Conservation (phyloP, 2,797 vertebrate genomes). For the Pseudotriccus pelzelni region DNA sequence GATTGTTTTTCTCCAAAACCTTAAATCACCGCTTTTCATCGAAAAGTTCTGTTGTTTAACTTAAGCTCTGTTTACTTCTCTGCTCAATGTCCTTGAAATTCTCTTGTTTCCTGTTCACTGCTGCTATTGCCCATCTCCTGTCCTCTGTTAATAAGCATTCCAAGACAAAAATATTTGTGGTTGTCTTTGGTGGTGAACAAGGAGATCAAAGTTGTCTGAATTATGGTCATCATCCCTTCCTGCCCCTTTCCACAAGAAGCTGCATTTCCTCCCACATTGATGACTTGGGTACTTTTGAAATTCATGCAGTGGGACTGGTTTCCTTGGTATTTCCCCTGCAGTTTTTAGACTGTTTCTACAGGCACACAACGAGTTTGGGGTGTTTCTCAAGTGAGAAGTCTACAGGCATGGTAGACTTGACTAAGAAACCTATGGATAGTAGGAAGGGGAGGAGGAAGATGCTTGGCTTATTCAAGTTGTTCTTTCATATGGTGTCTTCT, state of each 20-base stretch:
- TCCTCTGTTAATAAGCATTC: not conserved
- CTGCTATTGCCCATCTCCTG: not conserved
- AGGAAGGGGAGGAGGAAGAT: not conserved
- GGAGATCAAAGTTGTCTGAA: not conserved
- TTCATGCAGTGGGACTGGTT: not conserved
- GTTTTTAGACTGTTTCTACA: not conserved
- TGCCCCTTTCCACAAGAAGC: not conserved
- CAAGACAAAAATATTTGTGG: not conserved
- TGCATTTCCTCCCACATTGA: not conserved
- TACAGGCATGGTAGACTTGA: not conserved
- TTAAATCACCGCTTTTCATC: not conserved
- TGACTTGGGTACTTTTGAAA: not conserved
- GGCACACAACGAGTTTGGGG: not conserved
- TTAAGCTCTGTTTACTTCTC: not conserved
- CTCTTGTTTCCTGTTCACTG: not conserved
- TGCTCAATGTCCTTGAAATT: not conserved
- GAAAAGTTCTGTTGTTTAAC: not conserved
- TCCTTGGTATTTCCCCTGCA: not conserved
- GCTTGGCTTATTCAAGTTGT: not conserved
- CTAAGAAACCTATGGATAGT: not conserved
- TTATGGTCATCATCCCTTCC: not conserved
- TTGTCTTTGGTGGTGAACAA: not conserved
- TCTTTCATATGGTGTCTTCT: not conserved
- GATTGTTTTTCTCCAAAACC: not conserved
- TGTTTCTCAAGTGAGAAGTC: not conserved